Base-by-base conservation (phyloP, 2,113 vertebrate species). In the Tringa solitaria region DNA sequence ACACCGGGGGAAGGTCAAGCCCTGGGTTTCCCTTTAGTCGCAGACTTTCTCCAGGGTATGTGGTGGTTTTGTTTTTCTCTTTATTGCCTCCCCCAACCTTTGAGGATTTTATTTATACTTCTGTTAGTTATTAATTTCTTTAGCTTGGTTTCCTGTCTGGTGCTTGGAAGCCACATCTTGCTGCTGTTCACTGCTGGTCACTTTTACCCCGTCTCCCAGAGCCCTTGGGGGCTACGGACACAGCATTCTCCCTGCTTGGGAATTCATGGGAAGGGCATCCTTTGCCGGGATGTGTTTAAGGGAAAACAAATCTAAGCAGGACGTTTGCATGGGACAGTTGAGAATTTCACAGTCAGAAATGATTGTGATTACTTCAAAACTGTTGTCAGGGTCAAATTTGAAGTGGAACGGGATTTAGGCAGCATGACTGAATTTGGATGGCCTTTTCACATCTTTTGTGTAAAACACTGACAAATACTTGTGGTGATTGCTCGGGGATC, bases 281-380 rank as follows among this genome's bases (percentile, higher is more conserved):
- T 53, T 18, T 15, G 43, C 43, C 1, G 0, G 4, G 5, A 5
- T 0, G 1, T 14, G 7, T 32, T 76, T 14, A 45, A 70, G 33
- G 64, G 27, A 13, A 81, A 77, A 73, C 11, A 2, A 67, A 32
- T 61, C 39, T 43, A 15, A 74, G 41, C 5, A 43, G 39, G 23
- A 9, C 28, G 33, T 65, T 56, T 69, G 3, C 24, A 20, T 8
- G 46, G 65, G 32, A 60, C 27, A 10, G 46, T 12, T 45, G 41
- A 12, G 22, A 43, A 69, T 27, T 37, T 89, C 70, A 37, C 15
- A 19, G 54, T 53, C 53, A 39, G 45, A 28, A 46, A 21, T 35
- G 8, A 35, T 15, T 65, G 50, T 12, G 28, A 23, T 67, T 18
- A 13, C 26, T 70, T 41, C 41, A 24, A 41, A 67, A 72, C n/a